Conservation (phyloP, 1,140 invertebrate species). For the Mycetomoellerius zeteki region DNA sequence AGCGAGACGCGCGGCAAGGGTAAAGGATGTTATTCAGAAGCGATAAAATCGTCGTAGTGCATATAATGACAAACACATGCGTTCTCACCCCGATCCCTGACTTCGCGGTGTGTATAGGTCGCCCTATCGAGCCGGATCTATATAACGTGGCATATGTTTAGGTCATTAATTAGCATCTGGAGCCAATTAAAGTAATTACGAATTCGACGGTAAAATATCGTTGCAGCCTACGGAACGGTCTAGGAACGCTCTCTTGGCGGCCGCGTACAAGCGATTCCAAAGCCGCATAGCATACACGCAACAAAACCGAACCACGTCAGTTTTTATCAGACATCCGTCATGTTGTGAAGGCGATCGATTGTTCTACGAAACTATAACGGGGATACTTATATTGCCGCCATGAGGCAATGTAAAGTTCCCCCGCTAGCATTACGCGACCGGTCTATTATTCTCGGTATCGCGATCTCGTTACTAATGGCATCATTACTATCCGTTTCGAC, state of each 20-base stretch:
- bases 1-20: conserved; percentile 1
- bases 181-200: conserved; percentile 85
- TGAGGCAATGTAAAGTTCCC: conserved; percentile 56
- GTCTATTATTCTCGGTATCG: conserved; percentile 53
- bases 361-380: conserved; percentile 67
- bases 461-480: conserved; percentile 53
- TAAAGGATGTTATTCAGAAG: conserved; percentile 57
- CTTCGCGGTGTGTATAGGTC: conserved; percentile 45
- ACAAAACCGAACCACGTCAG: conserved; percentile 71
- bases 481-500: conserved; percentile 35
- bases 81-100: conserved; percentile 70
- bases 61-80: conserved; percentile 85
- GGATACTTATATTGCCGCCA: conserved; percentile 51
- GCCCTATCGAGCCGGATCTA: conserved; percentile 80
- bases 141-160: conserved; percentile 82
- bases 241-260: conserved; percentile 48
- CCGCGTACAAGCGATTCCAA: conserved; percentile 42
- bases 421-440: conserved; percentile 17
- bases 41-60: conserved; percentile 82
- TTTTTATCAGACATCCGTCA: conserved; percentile 69
- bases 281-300: conserved; percentile 37
- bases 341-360: conserved; percentile 70
- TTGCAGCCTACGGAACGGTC: not conserved
- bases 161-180: conserved; percentile 86
- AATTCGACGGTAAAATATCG: conserved; percentile 84